These are phyloP conservation scores for Perccottus glenii DNA, from an alignment of 2,113 vertebrate genomes.

Conservation along the genomic window DNA sequence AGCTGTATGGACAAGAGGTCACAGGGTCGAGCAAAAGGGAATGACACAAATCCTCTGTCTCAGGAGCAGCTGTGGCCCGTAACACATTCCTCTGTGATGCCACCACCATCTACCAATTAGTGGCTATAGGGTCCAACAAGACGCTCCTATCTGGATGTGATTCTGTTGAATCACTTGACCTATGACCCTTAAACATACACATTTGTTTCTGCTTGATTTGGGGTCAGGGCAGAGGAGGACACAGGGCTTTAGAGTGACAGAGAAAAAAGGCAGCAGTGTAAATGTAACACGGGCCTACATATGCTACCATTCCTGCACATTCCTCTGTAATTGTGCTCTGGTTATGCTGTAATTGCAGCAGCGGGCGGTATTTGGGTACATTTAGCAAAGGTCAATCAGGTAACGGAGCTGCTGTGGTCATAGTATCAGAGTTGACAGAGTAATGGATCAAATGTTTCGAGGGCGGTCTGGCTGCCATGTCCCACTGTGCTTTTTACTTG, in stretches of 20 bases:
- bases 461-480: neutral
- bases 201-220: conserved; percentile 19
- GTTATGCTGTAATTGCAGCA: conserved; percentile 32
- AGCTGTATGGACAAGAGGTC: conserved; percentile 31
- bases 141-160: conserved; percentile 30
- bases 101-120: conserved; percentile 58
- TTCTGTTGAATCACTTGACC: conserved; percentile 35
- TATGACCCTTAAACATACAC: conserved; percentile 16
- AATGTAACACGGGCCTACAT: conserved; percentile 13
- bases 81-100: conserved; percentile 56
- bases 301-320: conserved; percentile 38
- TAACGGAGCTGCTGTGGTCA: neutral
- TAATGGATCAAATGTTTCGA: conserved; percentile 24
- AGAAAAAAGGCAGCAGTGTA: conserved; percentile 31
- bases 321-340: conserved; percentile 50
- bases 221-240: conserved; percentile 15
- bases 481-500: neutral
- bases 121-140: conserved; percentile 43
- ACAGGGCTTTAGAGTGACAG: conserved; percentile 23
- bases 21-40: conserved; percentile 28
- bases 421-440: conserved; percentile 48
- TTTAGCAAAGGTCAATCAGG: conserved; percentile 24
- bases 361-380: conserved; percentile 33
- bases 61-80: conserved; percentile 46
- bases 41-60: conserved; percentile 51